Conservation (phyloP, 2,113 vertebrate species). For the Onychorhynchus coronatus region DNA sequence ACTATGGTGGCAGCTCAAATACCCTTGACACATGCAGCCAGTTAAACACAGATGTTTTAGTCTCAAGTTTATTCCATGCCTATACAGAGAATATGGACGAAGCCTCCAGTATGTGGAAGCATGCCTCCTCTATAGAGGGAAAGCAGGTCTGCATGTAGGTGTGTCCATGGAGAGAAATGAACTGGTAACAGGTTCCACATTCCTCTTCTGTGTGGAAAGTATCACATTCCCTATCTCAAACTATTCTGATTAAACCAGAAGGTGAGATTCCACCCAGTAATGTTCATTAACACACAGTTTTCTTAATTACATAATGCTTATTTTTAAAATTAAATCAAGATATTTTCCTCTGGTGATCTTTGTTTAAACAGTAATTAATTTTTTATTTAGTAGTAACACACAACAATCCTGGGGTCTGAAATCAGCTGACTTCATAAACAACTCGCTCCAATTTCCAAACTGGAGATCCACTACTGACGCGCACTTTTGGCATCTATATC, state of each 20-base stretch:
- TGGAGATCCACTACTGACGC: neutral
- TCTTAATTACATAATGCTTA: neutral
- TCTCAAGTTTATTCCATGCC: neutral
- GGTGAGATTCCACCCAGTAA: neutral
- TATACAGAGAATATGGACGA: neutral
- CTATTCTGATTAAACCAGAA: neutral
- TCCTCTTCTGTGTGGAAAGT: neutral
- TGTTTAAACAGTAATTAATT: neutral
- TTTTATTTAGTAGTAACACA: neutral
- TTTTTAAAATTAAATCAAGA: neutral
- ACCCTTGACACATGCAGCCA: rapidly evolving
- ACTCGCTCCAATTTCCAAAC: neutral
- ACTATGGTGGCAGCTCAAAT: neutral
- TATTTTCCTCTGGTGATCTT: neutral
- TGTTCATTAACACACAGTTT: neutral
- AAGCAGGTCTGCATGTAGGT: neutral
- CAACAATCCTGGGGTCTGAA: neutral
- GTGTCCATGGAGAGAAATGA: neutral
- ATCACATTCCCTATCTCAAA: neutral
- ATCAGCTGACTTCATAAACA: neutral
- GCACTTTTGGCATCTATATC: neutral
- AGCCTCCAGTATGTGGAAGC: neutral
- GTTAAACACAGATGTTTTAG: neutral
- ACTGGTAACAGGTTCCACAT: neutral
- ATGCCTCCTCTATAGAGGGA: neutral